A percentile compares a stretch with the other conserved stretches of the same genome.
phyloP scores from a whole-genome alignment of 2,888 invertebrate genomes.

The Xestoiulus laeticollis region DNA sequence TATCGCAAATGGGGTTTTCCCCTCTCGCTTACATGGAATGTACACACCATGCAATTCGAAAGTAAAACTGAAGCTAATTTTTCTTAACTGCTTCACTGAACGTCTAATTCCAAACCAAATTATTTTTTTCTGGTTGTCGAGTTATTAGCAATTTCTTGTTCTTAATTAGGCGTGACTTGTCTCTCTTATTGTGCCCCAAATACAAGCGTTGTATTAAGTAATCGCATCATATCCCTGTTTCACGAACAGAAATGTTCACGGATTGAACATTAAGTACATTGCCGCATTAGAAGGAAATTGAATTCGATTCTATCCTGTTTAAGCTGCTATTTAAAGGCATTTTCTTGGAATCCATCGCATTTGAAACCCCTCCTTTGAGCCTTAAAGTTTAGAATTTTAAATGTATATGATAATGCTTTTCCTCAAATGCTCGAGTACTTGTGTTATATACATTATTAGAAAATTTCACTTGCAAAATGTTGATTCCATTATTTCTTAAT shows the following conservation, averaged over 20 bases:
- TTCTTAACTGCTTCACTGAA: neutral
- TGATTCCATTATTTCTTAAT: too few relatives aligned
- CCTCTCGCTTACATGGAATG: neutral
- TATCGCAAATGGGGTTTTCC: neutral
- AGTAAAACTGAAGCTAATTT: neutral
- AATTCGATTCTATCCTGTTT: too few relatives aligned
- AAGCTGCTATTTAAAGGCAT: too few relatives aligned
- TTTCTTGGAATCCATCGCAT: too few relatives aligned
- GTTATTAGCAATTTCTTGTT: neutral
- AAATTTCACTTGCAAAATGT: too few relatives aligned
- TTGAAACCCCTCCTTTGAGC: too few relatives aligned
- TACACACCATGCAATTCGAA: neutral
- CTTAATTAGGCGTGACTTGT: slow-evolving; percentile 17
- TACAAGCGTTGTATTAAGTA: neutral
- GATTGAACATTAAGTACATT: neutral
- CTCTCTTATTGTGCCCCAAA: neutral
- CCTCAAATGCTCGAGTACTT: too few relatives aligned
- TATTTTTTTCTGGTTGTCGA: neutral
- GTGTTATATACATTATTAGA: too few relatives aligned
- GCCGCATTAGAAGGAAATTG: too few relatives aligned
- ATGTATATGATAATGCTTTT: too few relatives aligned
- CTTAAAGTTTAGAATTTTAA: too few relatives aligned
- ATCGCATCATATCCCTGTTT: neutral
- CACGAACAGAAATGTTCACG: neutral
- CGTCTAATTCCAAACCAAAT: neutral